Conservation (phyloP, 2,888 invertebrate species). For the Heterodera filipjevi region DNA sequence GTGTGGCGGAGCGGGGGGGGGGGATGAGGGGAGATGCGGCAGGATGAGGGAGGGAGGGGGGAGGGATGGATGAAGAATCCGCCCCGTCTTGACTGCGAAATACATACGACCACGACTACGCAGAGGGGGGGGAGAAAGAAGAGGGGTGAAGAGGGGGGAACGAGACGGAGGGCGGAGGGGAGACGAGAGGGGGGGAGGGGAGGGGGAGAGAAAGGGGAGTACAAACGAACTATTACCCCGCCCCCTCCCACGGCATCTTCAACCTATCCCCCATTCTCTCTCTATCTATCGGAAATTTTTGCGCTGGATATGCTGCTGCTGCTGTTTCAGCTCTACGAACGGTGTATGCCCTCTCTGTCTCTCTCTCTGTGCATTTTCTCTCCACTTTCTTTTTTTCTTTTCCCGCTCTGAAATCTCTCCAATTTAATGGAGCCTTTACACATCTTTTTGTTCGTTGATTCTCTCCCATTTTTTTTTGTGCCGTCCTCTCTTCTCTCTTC, state of each 20-base stretch:
- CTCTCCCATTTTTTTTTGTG: no score
- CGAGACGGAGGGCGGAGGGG: no score
- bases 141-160: not conserved
- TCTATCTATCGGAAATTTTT: not conserved
- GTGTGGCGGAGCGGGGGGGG: not conserved
- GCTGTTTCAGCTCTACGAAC: not conserved
- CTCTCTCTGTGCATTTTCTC: not conserved
- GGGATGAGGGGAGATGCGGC: not conserved
- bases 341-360: not conserved
- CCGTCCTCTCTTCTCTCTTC: no score
- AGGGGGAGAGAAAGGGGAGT: not conserved
- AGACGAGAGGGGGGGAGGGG: not conserved
- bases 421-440: no score
- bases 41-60: not conserved
- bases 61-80: not conserved
- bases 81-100: conserved; percentile 2
- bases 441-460: no score
- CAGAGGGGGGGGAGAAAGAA: not conserved
- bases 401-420: not conserved
- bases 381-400: not conserved
- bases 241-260: not conserved
- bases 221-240: conserved; percentile 6
- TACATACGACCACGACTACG: not conserved
- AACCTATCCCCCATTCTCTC: no score
- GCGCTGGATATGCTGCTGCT: not conserved